Base-by-base conservation (phyloP, 1,140 invertebrate species). In the Heliconius melpomene region DNA sequence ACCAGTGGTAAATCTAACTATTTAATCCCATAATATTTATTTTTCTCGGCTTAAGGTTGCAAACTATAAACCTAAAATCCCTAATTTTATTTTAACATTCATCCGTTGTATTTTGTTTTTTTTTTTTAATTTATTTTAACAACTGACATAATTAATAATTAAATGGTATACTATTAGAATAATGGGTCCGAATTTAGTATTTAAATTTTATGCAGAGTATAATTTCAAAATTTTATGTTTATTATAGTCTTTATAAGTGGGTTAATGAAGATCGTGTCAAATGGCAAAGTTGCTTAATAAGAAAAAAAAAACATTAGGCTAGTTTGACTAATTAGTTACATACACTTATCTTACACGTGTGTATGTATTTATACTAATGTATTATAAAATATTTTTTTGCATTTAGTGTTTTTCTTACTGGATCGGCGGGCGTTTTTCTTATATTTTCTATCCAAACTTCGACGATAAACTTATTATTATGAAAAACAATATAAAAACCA, bases 231-330 rank as follows among this genome's bases (percentile, higher is more conserved):
- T 66, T n/a, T 66, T 66, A 29, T 66, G 26, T 66, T 66, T 29
- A 66, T 66, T 29, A 13, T 66, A 66, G 16, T 46, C 6, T 46
- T 46, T 16, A 66, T 26, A 66, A 66, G 60, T 66, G 26, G 60
- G 60, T 26, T 66, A 66, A 29, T 66, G 60, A 66, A 66, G 11
- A 29, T 66, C 60, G 60, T 66, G 60, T 29, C 60, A 66, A 66
- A 29, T 66, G 23, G 60, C 60, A 16, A 66, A 66, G 6, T 60
- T 60, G n/a, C 54, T 23, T 60, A 26, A 29, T 66, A 66, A 9
- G 60, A 66, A 66, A 66, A 66, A 46, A 26, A 66, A 16, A 66
- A 66, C 26, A 13, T 29, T 26, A 13, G 9, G 54, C n/a, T 60
- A 57, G 54, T 57, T 57, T n/a, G n/a, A 66, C 60, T 66, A 66